Base-by-base conservation (phyloP, 2,888 invertebrate genomes). In the Spodoptera exigua region DNA sequence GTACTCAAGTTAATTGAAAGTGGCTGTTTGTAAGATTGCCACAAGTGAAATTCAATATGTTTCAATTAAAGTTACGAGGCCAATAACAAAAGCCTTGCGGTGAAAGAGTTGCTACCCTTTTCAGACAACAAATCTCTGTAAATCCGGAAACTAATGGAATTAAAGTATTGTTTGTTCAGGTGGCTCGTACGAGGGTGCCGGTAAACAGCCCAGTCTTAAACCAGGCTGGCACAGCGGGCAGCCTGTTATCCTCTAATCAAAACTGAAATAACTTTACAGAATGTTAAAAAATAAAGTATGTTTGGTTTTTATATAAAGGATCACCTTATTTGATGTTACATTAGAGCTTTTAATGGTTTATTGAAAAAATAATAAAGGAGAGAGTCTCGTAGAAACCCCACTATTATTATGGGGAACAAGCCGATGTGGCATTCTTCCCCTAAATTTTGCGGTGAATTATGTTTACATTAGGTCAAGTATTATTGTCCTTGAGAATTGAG, bases 151-250 rank as follows among this genome's bases (percentile, higher is more conserved):
- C 74, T 81, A 80, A 81, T 76, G 74, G 81, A 79, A 81, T 80
- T 79, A 88, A 86, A 87, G 83, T 80, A 82, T 82, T 89, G 84
- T 89, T 88, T 85, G 84, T 61, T 74, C 74, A 81, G 79, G 71
- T 81, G 79, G 71, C 72, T 80, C 76, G 79, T 76, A 74, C 78
- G 71, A 72, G 64, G 70, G 73, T 58, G 69, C 37, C 43, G 21
- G 81, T 68, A 80, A 80, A 79, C 67, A 79, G 61, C 37, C 45
- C 66, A 70, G 39, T 66, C 54, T 54, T 46, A 41, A 34, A 27
- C 34, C 39, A 13, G 16, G 16, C 11, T 34, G 40, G 13, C 27
- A 18, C 36, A 21, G 43, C 32, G 16, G 12, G 17, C 18, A 16
- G 34, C 10, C 46, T 80, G 78, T 79, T 84, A 73, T 82, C 58